Evolutionary conservation across 2,888 invertebrate species (phyloP), one percentile per base, ranked within the genome.

Genomic region (Lasioglossum marginatum): DNA sequence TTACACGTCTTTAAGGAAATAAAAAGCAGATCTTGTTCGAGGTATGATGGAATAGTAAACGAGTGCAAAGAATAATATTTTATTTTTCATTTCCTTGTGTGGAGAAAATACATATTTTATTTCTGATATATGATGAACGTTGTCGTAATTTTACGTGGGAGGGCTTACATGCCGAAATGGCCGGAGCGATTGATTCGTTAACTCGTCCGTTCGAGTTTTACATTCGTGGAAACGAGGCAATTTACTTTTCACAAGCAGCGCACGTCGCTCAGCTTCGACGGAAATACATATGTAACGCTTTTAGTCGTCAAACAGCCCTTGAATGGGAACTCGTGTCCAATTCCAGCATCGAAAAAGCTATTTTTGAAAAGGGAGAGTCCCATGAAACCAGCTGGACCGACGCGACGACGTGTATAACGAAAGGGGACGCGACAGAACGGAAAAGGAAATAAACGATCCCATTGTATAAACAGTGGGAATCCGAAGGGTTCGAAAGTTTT

Each of bases 241-340:
- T 72, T 72, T 72, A 45, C 31, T 45, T 72, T 45, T 23, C 43
- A 27, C 45, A 72, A 72, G 19, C 31, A 23, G 14, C 43, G 27
- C 71, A 27, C 16, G 71, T 45, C 71, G 45, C 45, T 72, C 71
- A 27, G 27, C 37, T 45, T 45, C 71, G 19, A 27, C 71, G 31
- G 43, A 72, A 72, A 45, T 45, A 27, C 31, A 27, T 45, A 66
- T 66, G 34, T 66, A 66, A 34, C 66, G 34, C 34, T 66, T 66
- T 66, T 34, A 66, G 43, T 72, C 45, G 45, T 27, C 14, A 43
- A 43, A 43, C 43, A 71, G 71, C 27, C 27, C 71, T 72, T 72
- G 27, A 72, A 72, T 72, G 71, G 43, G 45, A 27, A 72, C 27
- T 45, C 45, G 45, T 45, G 71, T 45, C 71, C 71, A 72, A 72